A percentile compares a stretch with the other conserved stretches of the same genome.
Evolutionary conservation across 2,888 invertebrate genomes (phyloP).

Genomic region (Leptinotarsa rubiginosa): DNA sequence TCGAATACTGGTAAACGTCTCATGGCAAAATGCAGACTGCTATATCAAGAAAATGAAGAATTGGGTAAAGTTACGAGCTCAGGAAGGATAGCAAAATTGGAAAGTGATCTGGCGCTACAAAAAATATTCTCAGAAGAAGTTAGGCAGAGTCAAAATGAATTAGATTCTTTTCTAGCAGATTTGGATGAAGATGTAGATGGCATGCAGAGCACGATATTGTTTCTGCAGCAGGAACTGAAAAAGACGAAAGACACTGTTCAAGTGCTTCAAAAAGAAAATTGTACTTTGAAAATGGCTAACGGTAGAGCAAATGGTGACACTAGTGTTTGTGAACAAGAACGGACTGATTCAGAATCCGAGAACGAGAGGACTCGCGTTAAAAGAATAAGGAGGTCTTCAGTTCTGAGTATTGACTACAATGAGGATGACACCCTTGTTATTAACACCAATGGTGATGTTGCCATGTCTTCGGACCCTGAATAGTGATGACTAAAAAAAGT

Average conservation of each 20-base stretch:
- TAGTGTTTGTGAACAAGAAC: slow-evolving; percentile 63
- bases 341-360: slow-evolving; percentile 67
- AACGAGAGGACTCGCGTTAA: slow-evolving; percentile 69
- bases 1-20: slow-evolving; percentile 97
- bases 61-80: slow-evolving; percentile 95
- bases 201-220: slow-evolving; percentile 97
- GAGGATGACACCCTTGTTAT: slow-evolving; percentile 81
- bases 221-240: slow-evolving; percentile 91
- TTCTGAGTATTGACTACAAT: slow-evolving; percentile 79
- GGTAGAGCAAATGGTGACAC: slow-evolving; percentile 54
- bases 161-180: slow-evolving; percentile 95
- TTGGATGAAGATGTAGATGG: slow-evolving; percentile 98
- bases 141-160: slow-evolving; percentile 94
- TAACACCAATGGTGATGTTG: slow-evolving; percentile 76
- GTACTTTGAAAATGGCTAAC: slow-evolving; percentile 57
- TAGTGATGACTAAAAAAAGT: slow-evolving; percentile 47
- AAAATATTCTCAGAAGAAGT: slow-evolving; percentile 97
- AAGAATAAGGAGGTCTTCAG: slow-evolving; percentile 78
- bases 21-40: slow-evolving; percentile 95
- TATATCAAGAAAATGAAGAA: slow-evolving; percentile 98
- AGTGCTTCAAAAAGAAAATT: slow-evolving; percentile 73
- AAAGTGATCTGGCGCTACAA: slow-evolving; percentile 94
- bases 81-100: slow-evolving; percentile 93
- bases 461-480: slow-evolving; percentile 65
- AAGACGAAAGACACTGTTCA: slow-evolving; percentile 77